Conservation (phyloP, 2,888 invertebrate species). For the Tetragonula carbonaria region DNA sequence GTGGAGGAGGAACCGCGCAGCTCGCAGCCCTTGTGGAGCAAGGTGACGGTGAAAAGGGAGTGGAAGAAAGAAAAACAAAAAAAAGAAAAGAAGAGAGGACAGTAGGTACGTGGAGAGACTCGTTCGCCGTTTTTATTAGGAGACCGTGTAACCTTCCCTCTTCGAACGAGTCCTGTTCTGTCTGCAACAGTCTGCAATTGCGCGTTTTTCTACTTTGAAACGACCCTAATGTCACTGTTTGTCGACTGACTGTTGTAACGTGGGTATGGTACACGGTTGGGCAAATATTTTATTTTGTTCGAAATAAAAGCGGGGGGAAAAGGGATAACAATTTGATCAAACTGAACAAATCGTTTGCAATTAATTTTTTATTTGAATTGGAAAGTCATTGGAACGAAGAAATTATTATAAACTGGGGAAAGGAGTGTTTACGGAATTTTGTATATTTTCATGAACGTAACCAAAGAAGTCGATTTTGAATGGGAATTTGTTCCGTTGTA, state of each 20-base stretch:
- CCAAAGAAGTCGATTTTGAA: too few relatives aligned
- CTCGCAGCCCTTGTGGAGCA: constrained; percentile 18
- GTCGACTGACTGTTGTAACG: background rate
- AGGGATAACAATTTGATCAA: too few relatives aligned
- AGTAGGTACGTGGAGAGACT: constrained; percentile 51
- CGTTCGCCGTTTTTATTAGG: constrained; percentile 66
- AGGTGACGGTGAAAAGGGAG: constrained; percentile 28
- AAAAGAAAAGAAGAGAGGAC: background rate
- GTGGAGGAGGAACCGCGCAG: constrained; percentile 3
- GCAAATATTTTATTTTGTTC: too few relatives aligned
- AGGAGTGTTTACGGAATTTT: too few relatives aligned
- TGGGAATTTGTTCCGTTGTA: too few relatives aligned
- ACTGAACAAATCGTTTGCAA: too few relatives aligned
- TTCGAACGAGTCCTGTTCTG: constrained; percentile 11
- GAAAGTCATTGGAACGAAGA: too few relatives aligned
- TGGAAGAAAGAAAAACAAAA: too few relatives aligned
- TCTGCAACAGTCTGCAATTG: constrained; percentile 12
- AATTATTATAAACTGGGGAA: too few relatives aligned
- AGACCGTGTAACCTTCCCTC: constrained; percentile 49
- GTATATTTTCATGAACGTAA: too few relatives aligned
- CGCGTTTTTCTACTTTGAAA: constrained; percentile 15
- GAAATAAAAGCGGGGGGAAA: too few relatives aligned
- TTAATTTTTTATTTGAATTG: too few relatives aligned
- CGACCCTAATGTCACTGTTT: background rate
- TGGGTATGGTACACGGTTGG: background rate